These are phyloP conservation scores for Scolanthus callimorphus DNA, from an alignment of 92 coral and sea anemone genomes.

Conservation along the genomic window DNA sequence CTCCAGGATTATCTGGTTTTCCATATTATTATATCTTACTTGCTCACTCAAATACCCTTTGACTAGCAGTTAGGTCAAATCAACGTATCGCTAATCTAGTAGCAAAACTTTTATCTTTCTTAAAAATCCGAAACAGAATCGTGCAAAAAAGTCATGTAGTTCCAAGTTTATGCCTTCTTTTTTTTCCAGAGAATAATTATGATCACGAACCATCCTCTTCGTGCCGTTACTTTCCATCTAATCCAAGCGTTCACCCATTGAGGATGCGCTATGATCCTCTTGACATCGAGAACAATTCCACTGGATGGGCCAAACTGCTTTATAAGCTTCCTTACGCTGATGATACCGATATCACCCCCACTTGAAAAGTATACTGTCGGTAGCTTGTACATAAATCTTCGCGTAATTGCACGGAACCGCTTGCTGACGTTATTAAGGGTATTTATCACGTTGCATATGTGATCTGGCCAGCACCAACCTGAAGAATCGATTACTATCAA, in stretches of 20 bases:
- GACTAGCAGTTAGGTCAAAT: too few relatives aligned
- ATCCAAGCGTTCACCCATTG: conserved; percentile 17
- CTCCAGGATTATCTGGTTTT: too few relatives aligned
- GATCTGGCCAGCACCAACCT: conserved; percentile 15
- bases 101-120: too few relatives aligned
- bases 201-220: conserved; percentile 16
- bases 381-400: conserved; percentile 17
- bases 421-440: conserved; percentile 10
- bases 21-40: too few relatives aligned
- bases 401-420: conserved; percentile 7
- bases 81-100: too few relatives aligned
- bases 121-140: too few relatives aligned
- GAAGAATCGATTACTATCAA: conserved; percentile 16
- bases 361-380: conserved; percentile 19
- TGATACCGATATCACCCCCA: conserved; percentile 15
- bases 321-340: conserved; percentile 29
- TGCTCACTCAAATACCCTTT: too few relatives aligned
- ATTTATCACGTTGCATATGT: conserved; percentile 2
- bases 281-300: conserved; percentile 19
- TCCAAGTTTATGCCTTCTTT: background rate
- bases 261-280: conserved; percentile 11
- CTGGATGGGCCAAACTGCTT: conserved; percentile 26
- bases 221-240: background rate
- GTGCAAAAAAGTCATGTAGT: too few relatives aligned
- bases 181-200: conserved; percentile 10